phyloP scores from a whole-genome alignment of 2,113 vertebrate species.

The Gambusia affinis region DNA sequence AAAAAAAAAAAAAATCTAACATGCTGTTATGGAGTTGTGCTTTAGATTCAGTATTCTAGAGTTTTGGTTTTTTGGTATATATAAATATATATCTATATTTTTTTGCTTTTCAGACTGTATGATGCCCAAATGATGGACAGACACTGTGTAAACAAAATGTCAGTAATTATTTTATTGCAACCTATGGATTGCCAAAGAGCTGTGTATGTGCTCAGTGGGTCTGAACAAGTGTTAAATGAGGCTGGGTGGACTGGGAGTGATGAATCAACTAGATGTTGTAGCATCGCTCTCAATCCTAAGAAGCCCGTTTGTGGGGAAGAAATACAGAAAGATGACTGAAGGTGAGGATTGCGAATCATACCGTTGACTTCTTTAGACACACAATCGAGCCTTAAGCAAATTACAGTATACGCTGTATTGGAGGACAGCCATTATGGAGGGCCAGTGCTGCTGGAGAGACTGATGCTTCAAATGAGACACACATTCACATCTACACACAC shows the following conservation, averaged over 20 bases:
- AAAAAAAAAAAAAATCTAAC: slow-evolving; percentile 70
- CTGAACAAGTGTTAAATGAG: slow-evolving; percentile 45
- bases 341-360: slow-evolving; percentile 38
- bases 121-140: slow-evolving; percentile 68
- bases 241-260: slow-evolving; percentile 23
- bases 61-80: slow-evolving; percentile 75
- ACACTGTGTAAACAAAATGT: slow-evolving; percentile 76
- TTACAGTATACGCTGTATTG: slow-evolving; percentile 82
- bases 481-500: slow-evolving; percentile 17
- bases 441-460: slow-evolving; percentile 83
- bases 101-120: slow-evolving; percentile 75
- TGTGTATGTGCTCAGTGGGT: slow-evolving; percentile 47
- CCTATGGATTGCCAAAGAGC: slow-evolving; percentile 85
- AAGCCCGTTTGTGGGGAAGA: slow-evolving; percentile 36
- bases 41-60: slow-evolving; percentile 78
- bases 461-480: slow-evolving; percentile 27
- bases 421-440: slow-evolving; percentile 92
- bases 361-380: slow-evolving; percentile 81
- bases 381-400: slow-evolving; percentile 94
- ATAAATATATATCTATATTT: slow-evolving; percentile 60
- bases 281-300: slow-evolving; percentile 17
- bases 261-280: slow-evolving; percentile 16
- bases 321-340: slow-evolving; percentile 33
- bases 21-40: slow-evolving; percentile 75
- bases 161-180: slow-evolving; percentile 80